A percentile compares a stretch with the other conserved stretches of the same genome.
These are phyloP conservation scores for Paralvinella palmiformis DNA, from an alignment of 1,140 invertebrate species.

Conservation along the genomic window DNA sequence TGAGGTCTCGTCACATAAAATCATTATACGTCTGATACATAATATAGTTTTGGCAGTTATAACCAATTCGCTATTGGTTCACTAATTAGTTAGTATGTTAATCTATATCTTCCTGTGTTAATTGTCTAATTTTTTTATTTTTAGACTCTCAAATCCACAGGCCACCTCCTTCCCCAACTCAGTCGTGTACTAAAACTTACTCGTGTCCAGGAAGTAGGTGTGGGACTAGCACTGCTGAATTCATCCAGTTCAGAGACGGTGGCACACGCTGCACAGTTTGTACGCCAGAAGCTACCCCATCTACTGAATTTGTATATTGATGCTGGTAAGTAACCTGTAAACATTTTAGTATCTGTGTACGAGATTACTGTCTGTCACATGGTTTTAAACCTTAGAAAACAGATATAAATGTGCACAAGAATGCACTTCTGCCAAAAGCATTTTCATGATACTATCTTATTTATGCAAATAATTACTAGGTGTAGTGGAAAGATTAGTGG, in stretches of 20 bases:
- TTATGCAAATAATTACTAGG: no score
- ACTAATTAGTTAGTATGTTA: no score
- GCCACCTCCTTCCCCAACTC: constrained; percentile 72
- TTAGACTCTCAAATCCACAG: constrained; percentile 67
- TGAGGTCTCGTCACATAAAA: no score
- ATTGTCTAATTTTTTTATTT: constrained; percentile 35
- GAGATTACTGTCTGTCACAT: constrained; percentile 9
- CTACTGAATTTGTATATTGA: constrained; percentile 69
- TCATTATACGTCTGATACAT: no score
- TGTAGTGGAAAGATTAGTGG: no score
- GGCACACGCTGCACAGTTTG: constrained; percentile 65
- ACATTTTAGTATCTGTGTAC: neutral
- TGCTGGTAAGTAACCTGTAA: constrained; percentile 50
- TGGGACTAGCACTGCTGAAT: constrained; percentile 74
- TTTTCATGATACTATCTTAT: no score
- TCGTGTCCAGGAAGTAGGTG: constrained; percentile 79
- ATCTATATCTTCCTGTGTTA: no score
- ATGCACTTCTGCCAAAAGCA: no score
- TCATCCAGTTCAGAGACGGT: constrained; percentile 70
- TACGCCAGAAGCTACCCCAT: constrained; percentile 75
- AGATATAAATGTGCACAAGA: no score
- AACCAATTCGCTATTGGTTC: no score
- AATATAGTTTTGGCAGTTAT: no score
- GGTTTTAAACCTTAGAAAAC: no score
- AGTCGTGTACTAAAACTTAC: constrained; percentile 76